Percentiles rank a stretch among this genome's conserved stretches.
phyloP scores from a whole-genome alignment of 2,888 invertebrate species.

The Phytoseiulus persimilis region DNA sequence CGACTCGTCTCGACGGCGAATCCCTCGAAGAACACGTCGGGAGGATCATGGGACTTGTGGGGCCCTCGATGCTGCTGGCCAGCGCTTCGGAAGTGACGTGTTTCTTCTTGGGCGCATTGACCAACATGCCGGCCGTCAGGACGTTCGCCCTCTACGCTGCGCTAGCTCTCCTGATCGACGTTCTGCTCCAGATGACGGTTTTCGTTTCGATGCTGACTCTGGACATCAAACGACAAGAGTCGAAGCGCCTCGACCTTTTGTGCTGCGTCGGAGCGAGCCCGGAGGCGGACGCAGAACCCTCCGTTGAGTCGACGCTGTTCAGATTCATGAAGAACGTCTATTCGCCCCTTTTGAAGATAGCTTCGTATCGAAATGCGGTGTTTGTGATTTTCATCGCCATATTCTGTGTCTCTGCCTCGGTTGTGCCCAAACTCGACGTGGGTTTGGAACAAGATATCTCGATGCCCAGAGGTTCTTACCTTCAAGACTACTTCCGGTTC shows the following conservation, averaged over 20 bases:
- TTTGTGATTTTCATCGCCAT: slow-evolving; percentile 52
- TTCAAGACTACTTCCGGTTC: slow-evolving; percentile 53
- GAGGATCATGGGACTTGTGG: slow-evolving; percentile 66
- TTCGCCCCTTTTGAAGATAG: slow-evolving; percentile 46
- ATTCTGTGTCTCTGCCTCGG: slow-evolving; percentile 51
- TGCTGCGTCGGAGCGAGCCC: slow-evolving; percentile 42
- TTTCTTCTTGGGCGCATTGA: slow-evolving; percentile 75
- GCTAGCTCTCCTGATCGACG: slow-evolving; percentile 70
- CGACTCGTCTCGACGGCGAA: slow-evolving; percentile 45
- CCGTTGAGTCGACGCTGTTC: slow-evolving; percentile 47
- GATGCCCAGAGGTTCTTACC: slow-evolving; percentile 56
- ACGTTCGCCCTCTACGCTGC: slow-evolving; percentile 83
- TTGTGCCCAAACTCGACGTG: slow-evolving; percentile 52
- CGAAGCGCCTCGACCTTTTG: slow-evolving; percentile 42
- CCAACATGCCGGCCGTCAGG: slow-evolving; percentile 82
- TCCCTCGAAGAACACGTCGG: slow-evolving; percentile 59
- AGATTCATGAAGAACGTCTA: slow-evolving; percentile 51
- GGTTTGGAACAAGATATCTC: slow-evolving; percentile 56
- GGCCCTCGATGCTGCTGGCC: slow-evolving; percentile 81
- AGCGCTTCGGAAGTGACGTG: slow-evolving; percentile 76
- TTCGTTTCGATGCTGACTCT: slow-evolving; percentile 73
- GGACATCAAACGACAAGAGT: slow-evolving; percentile 61
- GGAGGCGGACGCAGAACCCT: slow-evolving; percentile 7
- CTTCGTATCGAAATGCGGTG: neutral
- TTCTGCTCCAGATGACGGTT: slow-evolving; percentile 78